Percentiles rank a stretch among this genome's conserved stretches.
Conservation (phyloP, 2,797 vertebrate species). For the Squalus acanthias region DNA sequence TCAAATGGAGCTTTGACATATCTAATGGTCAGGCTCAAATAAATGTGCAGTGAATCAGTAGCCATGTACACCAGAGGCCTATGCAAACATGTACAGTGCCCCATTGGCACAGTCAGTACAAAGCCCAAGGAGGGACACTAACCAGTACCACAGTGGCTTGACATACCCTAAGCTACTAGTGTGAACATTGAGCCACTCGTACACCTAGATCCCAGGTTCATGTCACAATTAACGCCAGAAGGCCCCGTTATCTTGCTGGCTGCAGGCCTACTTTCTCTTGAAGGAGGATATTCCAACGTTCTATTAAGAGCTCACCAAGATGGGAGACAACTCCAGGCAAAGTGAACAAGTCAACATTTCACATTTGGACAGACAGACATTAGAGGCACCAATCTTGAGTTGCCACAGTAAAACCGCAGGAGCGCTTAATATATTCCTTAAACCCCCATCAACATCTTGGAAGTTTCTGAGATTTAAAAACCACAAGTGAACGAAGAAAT, state of each 20-base stretch:
- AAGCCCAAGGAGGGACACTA: background rate
- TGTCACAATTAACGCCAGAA: background rate
- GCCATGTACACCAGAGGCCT: background rate
- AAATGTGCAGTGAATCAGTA: background rate
- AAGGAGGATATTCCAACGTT: background rate
- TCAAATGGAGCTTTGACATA: background rate
- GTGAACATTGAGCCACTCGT: background rate
- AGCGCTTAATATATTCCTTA: background rate
- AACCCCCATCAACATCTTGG: background rate
- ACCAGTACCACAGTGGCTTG: background rate
- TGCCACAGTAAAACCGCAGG: background rate
- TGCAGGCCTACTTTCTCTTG: background rate
- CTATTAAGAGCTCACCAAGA: background rate
- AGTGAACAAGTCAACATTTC: background rate
- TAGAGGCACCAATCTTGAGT: background rate
- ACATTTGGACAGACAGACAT: background rate
- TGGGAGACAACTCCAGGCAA: background rate
- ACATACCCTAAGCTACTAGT: background rate
- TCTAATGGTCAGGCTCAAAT: background rate
- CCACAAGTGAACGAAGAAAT: background rate
- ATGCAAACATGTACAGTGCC: background rate
- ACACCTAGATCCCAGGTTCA: background rate
- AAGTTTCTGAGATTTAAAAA: background rate
- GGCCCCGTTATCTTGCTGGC: background rate
- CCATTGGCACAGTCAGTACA: background rate